phyloP scores from a whole-genome alignment of 92 coral and sea anemone genomes.

The Nematostella vectensis region DNA sequence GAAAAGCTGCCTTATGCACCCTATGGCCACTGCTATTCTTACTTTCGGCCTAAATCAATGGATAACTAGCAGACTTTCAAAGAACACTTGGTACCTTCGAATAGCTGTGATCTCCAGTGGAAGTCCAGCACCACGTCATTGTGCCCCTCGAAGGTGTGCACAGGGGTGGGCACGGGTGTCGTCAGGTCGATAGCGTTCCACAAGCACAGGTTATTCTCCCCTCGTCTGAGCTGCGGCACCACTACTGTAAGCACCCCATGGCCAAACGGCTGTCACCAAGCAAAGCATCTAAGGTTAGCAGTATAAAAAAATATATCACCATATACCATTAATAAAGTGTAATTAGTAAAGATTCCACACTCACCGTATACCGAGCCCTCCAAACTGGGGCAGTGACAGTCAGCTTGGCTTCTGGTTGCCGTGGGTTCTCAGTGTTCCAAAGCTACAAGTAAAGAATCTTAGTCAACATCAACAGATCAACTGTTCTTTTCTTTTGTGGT shows the following conservation, averaged over 20 bases:
- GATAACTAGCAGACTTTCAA: too few relatives aligned
- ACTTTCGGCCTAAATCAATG: too few relatives aligned
- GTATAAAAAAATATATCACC: too few relatives aligned
- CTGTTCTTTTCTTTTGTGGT: too few relatives aligned
- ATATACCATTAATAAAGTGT: too few relatives aligned
- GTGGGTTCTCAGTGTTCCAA: slow-evolving; percentile 82
- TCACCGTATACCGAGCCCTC: slow-evolving; percentile 95
- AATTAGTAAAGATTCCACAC: slow-evolving; percentile 12
- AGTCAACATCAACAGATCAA: too few relatives aligned
- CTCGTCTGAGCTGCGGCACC: slow-evolving; percentile 75
- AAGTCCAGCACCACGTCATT: slow-evolving; percentile 82
- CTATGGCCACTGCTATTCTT: too few relatives aligned
- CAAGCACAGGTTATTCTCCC: slow-evolving; percentile 70
- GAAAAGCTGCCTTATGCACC: too few relatives aligned
- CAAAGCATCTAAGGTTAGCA: background rate
- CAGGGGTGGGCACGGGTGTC: slow-evolving; percentile 70
- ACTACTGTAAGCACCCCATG: slow-evolving; percentile 88
- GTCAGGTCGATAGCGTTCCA: slow-evolving; percentile 83
- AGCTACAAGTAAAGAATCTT: slow-evolving; percentile 25
- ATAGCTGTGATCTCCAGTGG: slow-evolving; percentile 76
- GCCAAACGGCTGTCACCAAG: slow-evolving; percentile 76
- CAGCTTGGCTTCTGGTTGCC: slow-evolving; percentile 67
- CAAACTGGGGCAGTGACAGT: slow-evolving; percentile 83
- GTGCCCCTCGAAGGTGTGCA: slow-evolving; percentile 88
- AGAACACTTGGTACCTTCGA: slow-evolving; percentile 48